Conservation (phyloP, 2,113 vertebrate genomes). For the Semnornis frantzii region DNA sequence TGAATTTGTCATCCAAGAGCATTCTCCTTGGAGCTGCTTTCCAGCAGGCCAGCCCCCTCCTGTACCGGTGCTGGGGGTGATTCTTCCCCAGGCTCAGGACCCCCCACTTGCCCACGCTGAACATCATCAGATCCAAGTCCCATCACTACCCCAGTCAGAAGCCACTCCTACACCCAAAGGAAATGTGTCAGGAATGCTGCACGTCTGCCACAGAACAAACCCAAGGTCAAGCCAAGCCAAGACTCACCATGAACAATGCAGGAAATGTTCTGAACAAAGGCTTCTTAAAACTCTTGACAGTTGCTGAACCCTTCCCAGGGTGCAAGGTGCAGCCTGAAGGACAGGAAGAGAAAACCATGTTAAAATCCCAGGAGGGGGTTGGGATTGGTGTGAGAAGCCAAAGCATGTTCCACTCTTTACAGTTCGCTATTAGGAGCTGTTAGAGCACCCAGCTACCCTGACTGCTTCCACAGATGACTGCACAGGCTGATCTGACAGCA, state of each 20-base stretch:
- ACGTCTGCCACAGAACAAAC: not conserved
- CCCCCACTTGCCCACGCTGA: too few species aligned
- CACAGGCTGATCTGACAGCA: not conserved
- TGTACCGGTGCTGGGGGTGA: too few species aligned
- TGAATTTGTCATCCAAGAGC: not conserved
- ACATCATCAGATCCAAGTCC: too few species aligned
- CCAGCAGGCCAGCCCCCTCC: too few species aligned
- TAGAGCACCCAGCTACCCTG: not conserved
- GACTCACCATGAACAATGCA: slow-evolving; percentile 82
- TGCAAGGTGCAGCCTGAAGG: slow-evolving; percentile 68
- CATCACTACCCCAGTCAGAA: too few species aligned
- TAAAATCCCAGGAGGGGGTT: not conserved
- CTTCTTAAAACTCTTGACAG: slow-evolving; percentile 67
- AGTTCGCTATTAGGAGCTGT: not conserved
- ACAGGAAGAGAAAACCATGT: slow-evolving; percentile 8
- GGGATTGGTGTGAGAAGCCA: not conserved
- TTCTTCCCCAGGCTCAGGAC: too few species aligned
- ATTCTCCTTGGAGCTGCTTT: too few species aligned
- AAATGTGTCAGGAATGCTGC: not conserved
- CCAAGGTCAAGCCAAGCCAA: not conserved
- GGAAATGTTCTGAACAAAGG: slow-evolving; percentile 70
- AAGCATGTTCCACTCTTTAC: not conserved
- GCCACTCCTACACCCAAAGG: not conserved
- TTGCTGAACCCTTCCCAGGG: slow-evolving; percentile 55
- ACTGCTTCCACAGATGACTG: not conserved